These are phyloP conservation scores for Notothenia coriiceps DNA, from an alignment of 2,113 vertebrate species.

Conservation along the genomic window DNA sequence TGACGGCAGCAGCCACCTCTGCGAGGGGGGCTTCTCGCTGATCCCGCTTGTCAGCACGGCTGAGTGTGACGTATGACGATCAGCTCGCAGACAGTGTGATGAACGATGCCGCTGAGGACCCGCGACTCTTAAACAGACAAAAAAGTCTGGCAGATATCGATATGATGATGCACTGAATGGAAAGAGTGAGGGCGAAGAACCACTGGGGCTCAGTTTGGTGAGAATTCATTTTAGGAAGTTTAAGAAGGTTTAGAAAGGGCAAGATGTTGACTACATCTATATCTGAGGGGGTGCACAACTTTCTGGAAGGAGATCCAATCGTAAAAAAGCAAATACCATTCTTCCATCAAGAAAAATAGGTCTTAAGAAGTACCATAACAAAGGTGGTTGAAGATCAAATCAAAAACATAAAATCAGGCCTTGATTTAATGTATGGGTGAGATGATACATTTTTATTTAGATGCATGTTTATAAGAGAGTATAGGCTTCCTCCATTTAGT, in stretches of 20 bases:
- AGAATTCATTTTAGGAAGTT: constrained; percentile 1
- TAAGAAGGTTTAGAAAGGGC: constrained; percentile 13
- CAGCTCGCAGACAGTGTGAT: constrained; percentile 57
- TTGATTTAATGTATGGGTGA: no score
- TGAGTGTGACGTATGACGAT: constrained; percentile 58
- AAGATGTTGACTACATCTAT: not conserved
- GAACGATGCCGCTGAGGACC: constrained; percentile 46
- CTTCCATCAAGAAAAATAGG: no score
- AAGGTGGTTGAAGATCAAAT: no score
- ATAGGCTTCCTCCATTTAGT: no score
- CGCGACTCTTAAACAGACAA: constrained; percentile 43
- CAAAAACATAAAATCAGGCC: no score
- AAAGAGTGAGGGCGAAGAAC: constrained; percentile 6
- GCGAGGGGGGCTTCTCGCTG: not conserved
- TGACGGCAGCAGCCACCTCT: constrained; percentile 41
- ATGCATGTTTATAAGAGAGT: no score
- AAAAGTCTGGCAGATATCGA: constrained; percentile 31
- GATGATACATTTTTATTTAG: no score
- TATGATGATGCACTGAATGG: constrained; percentile 37
- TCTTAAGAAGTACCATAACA: no score
- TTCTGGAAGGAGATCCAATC: no score
- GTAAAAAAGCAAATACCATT: no score
- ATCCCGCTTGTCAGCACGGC: constrained; percentile 43
- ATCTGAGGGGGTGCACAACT: no score
- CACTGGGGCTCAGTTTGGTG: not conserved